phyloP scores from a whole-genome alignment of 2,797 vertebrate genomes.

The Pipistrellus pipistrellus region DNA sequence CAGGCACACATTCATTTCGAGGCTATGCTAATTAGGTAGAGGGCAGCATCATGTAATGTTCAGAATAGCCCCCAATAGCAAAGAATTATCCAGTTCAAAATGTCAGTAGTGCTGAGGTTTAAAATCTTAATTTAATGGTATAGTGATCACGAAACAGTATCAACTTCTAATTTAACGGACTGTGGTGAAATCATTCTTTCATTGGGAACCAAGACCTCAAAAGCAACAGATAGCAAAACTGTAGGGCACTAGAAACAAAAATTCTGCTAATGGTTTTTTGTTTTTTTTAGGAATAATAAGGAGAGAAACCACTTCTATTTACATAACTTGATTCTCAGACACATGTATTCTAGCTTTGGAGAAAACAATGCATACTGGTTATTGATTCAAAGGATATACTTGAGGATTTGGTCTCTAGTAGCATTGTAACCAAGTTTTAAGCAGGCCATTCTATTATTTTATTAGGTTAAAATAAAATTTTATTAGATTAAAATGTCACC shows the following conservation, averaged over 20 bases:
- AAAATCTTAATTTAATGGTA: slow-evolving; percentile 3
- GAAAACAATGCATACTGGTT: not conserved
- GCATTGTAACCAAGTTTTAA: not conserved
- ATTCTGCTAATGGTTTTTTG: not conserved
- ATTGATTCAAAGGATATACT: not conserved
- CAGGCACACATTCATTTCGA: not conserved
- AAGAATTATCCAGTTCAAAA: not conserved
- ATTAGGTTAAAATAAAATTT: too few species aligned
- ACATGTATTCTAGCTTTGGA: not conserved
- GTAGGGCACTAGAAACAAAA: not conserved
- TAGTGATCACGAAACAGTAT: slow-evolving; percentile 19
- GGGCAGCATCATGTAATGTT: not conserved
- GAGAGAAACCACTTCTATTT: not conserved
- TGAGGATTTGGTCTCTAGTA: slow-evolving; percentile 32
- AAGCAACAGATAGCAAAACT: not conserved
- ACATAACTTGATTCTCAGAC: not conserved
- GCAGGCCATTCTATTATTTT: not conserved
- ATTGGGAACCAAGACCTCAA: slow-evolving; percentile 29
- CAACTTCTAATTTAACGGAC: slow-evolving; percentile 18
- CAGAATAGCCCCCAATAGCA: not conserved
- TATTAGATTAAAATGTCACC: too few species aligned
- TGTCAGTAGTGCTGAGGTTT: not conserved
- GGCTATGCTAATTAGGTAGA: slow-evolving; percentile 14
- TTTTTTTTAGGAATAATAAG: not conserved
- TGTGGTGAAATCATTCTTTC: slow-evolving; percentile 11